Percentiles rank a stretch among this genome's conserved stretches.
phyloP scores from a whole-genome alignment of 2,797 vertebrate genomes.

The Orestias chungarensis region DNA sequence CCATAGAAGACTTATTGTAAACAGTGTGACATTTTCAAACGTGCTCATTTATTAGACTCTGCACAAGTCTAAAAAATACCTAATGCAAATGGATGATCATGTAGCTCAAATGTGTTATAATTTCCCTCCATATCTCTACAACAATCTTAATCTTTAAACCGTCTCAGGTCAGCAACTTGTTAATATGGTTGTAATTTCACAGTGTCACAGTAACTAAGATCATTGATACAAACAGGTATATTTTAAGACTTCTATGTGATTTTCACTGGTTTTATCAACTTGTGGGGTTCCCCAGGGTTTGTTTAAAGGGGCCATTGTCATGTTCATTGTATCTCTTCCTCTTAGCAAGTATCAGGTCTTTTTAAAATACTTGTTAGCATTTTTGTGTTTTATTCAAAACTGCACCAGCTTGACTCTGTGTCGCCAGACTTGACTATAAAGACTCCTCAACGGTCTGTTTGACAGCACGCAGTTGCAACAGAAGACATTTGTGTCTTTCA shows the following conservation, averaged over 20 bases:
- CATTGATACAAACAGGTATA: slow-evolving; percentile 3
- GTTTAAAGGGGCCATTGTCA: not conserved
- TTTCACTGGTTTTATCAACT: slow-evolving; percentile 24
- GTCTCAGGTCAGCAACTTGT: slow-evolving; percentile 29
- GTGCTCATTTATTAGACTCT: slow-evolving; percentile 36
- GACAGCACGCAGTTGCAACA: not conserved
- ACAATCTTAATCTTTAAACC: slow-evolving; percentile 29
- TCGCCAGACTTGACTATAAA: not conserved
- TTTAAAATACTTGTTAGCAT: not conserved
- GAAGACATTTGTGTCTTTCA: not conserved
- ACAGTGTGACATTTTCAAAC: slow-evolving; percentile 33
- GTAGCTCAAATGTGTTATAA: slow-evolving; percentile 46
- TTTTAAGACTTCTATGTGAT: slow-evolving; percentile 19
- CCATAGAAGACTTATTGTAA: slow-evolving; percentile 34
- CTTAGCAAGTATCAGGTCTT: not conserved
- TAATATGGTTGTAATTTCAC: slow-evolving; percentile 22
- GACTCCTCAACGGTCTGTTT: not conserved
- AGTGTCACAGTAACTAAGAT: slow-evolving; percentile 6
- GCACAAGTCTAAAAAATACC: slow-evolving; percentile 40
- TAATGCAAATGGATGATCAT: slow-evolving; percentile 66
- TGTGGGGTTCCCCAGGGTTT: not conserved
- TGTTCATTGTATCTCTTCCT: not conserved
- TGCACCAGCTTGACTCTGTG: not conserved
- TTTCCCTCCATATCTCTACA: slow-evolving; percentile 41
- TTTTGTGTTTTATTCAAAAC: not conserved